Conservation (phyloP, 2,888 invertebrate species). For the Crossocerus cetratus region DNA sequence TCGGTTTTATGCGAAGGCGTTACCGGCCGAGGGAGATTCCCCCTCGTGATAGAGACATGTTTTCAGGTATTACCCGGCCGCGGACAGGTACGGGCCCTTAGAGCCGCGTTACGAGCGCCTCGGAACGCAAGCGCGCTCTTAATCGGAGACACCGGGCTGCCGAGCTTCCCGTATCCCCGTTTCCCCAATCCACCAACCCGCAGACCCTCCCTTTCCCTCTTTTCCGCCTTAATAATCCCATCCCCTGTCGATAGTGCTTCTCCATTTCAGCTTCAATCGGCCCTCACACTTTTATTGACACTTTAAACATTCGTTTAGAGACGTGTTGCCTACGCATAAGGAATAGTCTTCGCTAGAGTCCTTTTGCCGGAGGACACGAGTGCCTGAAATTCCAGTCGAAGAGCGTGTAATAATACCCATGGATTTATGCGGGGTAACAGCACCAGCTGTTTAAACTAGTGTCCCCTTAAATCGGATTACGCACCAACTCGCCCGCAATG, state of each 20-base stretch:
- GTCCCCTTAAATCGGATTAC: background rate
- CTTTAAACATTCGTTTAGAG: too few relatives aligned
- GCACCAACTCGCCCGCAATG: background rate
- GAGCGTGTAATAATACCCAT: too few relatives aligned
- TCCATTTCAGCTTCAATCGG: too few relatives aligned
- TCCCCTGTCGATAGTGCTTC: too few relatives aligned
- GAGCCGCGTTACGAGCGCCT: constrained; percentile 69
- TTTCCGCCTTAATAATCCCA: background rate
- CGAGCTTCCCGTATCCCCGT: constrained; percentile 7
- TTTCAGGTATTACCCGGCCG: constrained; percentile 74
- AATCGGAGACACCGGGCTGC: constrained; percentile 60
- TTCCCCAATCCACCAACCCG: constrained; percentile 20
- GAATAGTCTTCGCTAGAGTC: too few relatives aligned
- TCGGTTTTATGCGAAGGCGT: constrained; percentile 75
- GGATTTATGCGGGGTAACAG: too few relatives aligned
- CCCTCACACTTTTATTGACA: too few relatives aligned
- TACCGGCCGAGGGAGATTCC: constrained; percentile 70
- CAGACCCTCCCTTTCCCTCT: constrained; percentile 1
- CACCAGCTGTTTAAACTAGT: background rate
- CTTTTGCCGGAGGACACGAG: too few relatives aligned
- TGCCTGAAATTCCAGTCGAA: too few relatives aligned
- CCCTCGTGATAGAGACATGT: constrained; percentile 75
- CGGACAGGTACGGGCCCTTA: constrained; percentile 75
- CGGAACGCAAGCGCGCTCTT: constrained; percentile 65
- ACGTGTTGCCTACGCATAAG: too few relatives aligned